Evolutionary conservation across 2,113 vertebrate species (phyloP), one percentile per base, ranked within the genome.

Genomic region (Perca schrenkii): DNA sequence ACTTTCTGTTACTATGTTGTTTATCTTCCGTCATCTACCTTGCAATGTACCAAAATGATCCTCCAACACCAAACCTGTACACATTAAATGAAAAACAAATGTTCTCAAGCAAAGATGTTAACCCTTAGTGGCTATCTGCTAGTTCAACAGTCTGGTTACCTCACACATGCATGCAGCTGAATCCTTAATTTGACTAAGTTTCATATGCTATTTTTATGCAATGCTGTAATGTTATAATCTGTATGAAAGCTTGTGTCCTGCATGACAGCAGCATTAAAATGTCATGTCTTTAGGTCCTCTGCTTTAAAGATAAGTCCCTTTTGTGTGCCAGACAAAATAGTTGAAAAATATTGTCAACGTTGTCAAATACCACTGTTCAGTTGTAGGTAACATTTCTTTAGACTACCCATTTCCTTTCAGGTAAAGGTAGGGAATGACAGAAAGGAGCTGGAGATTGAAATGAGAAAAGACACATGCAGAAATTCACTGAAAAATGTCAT

Each of bases 221-320:
- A 14, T 60, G 63, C 50, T 8, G 31, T 53, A 6, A 43, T 25
- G 28, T 7, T 64, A 40, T 78, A 74, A 80, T 83, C 64, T 74
- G 34, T 16, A 25, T 25, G 25, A 73, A 74, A 62, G 58, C 5
- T 53, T 54, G 61, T 22, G 1, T 52, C 22, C 56, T 73, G 60
- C 60, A 43, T 56, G 46, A 54, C 10, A 19, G 68, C 64, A 72
- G 81, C 81, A 72, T 84, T 75, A 25, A 75, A 66, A 21, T 21
- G 10, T 60, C 4, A 21, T 19, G 0, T 36, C 53, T 77, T 34
- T 62, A 58, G 74, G 50, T 60, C 22, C 69, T 54, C 4, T 25
- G 77, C 62, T 65, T 77, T 73, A 69, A 68, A 69, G 34, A 72
- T 8, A 43, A 19, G 34, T 64, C 57, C 54, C 31, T 14, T 14